These are phyloP conservation scores for Vannuccia rotundouncinata DNA, from an alignment of 2,888 invertebrate genomes.

Conservation along the genomic window DNA sequence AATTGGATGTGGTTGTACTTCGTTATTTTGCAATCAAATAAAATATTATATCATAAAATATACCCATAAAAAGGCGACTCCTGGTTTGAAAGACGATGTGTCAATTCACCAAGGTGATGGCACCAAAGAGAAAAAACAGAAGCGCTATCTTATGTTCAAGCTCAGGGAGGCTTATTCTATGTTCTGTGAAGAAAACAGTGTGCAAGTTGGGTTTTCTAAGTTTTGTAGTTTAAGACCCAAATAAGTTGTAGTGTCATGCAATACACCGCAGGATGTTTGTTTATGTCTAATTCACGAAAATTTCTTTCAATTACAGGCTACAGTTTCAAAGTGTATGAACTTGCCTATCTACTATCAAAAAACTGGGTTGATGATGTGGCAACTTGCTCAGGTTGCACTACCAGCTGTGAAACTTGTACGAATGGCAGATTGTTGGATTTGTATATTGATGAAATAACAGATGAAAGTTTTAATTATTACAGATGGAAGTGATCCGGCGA, in stretches of 20 bases:
- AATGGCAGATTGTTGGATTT: not conserved
- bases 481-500: not conserved
- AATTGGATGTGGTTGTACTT: too few relatives aligned
- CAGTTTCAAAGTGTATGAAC: not conserved
- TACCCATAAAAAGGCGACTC: too few relatives aligned
- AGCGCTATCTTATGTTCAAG: constrained; percentile 1
- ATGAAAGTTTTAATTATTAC: not conserved
- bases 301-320: not conserved
- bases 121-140: not conserved
- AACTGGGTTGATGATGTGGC: constrained; percentile 13
- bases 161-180: constrained; percentile 21
- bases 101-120: not conserved
- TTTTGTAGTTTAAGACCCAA: not conserved
- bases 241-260: not conserved
- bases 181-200: constrained; percentile 12
- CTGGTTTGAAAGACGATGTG: constrained; percentile 13
- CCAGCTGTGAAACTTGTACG: constrained; percentile 11
- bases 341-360: not conserved
- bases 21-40: too few relatives aligned
- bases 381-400: constrained; percentile 14
- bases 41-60: too few relatives aligned
- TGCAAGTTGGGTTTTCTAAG: not conserved
- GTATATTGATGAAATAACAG: not conserved
- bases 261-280: constrained; percentile 7
- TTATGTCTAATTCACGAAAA: constrained; percentile 15